Percentiles rank a stretch among this genome's conserved stretches.
Conservation (phyloP, 2,797 vertebrate species). For the Perdix hodgsoniae region DNA sequence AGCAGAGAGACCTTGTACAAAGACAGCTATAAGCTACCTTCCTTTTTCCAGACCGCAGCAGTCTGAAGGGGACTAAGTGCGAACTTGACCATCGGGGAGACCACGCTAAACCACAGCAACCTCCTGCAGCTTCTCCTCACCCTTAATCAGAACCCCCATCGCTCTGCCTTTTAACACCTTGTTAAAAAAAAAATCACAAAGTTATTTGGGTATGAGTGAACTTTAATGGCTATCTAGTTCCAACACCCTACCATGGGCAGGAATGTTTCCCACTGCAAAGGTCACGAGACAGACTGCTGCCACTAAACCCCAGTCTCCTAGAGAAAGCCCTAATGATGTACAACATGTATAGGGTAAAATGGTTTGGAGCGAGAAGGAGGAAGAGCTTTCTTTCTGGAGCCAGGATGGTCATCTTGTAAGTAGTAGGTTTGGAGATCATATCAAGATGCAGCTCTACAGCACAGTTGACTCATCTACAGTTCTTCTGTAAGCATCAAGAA, state of each 20-base stretch:
- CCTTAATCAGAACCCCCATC: not conserved
- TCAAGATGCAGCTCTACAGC: rapidly evolving
- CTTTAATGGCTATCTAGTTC: not conserved
- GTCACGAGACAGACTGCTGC: not conserved
- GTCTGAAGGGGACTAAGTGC: not conserved
- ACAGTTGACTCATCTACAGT: not conserved
- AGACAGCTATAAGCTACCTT: not conserved
- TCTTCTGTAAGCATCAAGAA: not conserved
- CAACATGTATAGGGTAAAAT: not conserved
- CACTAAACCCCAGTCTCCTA: not conserved
- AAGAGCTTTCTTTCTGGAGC: not conserved
- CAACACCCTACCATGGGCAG: not conserved
- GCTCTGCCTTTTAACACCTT: not conserved
- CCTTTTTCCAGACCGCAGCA: not conserved
- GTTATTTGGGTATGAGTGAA: not conserved
- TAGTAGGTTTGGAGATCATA: not conserved
- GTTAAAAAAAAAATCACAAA: not conserved
- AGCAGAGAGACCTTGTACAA: no score
- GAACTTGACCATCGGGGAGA: not conserved
- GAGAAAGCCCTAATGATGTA: not conserved
- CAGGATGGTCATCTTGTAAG: not conserved
- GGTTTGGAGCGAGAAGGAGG: not conserved
- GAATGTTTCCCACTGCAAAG: not conserved
- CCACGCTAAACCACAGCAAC: not conserved
- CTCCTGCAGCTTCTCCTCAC: not conserved